phyloP scores from a whole-genome alignment of 2,797 vertebrate species.

The Nannoperca australis region DNA sequence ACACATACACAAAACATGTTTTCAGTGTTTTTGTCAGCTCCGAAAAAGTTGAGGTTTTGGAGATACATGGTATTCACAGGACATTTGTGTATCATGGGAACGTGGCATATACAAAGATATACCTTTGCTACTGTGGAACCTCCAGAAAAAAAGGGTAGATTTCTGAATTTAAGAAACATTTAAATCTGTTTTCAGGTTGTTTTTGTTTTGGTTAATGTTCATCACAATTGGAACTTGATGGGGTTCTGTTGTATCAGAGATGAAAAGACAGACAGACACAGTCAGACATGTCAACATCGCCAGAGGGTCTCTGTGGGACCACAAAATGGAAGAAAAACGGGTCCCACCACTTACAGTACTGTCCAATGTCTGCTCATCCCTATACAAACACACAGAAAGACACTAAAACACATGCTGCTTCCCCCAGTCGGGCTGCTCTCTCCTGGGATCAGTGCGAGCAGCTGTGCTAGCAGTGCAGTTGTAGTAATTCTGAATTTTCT shows the following conservation, averaged over 20 bases:
- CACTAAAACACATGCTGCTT: constrained; percentile 4
- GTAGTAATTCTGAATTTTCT: constrained; percentile 56
- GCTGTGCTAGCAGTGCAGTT: constrained; percentile 50
- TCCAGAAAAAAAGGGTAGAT: not conserved
- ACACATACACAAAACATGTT: no score
- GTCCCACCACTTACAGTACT: constrained; percentile 6
- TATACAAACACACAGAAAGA: not conserved
- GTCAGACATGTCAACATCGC: constrained; percentile 34
- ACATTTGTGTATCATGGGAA: not conserved
- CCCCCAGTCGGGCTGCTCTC: constrained; percentile 14
- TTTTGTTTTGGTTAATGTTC: not conserved
- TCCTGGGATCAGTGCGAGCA: constrained; percentile 58
- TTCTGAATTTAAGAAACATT: not conserved
- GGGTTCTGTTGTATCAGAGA: constrained; percentile 9
- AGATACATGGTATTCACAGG: not conserved
- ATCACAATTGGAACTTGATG: constrained; percentile 13
- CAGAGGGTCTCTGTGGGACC: not conserved
- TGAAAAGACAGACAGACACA: constrained; percentile 17
- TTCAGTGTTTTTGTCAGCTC: no score
- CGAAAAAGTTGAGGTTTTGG: no score
- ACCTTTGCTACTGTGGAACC: not conserved
- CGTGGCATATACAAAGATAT: not conserved
- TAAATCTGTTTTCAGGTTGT: not conserved
- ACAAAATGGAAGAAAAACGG: constrained; percentile 34
- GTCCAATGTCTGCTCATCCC: constrained; percentile 12